Evolutionary conservation across 2,888 invertebrate species (phyloP).

Genomic region (Leucophora obtusa): DNA sequence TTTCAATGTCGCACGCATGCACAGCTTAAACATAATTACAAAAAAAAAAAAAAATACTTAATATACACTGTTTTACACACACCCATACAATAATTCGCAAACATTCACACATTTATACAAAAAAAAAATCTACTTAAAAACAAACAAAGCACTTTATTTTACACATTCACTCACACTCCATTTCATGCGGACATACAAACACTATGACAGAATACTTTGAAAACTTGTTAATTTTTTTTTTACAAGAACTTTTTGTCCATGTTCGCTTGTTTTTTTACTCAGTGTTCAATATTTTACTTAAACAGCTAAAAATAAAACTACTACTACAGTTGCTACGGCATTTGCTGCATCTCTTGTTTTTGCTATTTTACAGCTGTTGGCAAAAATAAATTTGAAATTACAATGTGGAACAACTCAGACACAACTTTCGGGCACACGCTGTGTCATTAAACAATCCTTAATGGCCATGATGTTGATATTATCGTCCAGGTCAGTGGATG

Average conservation of each 20-base stretch:
- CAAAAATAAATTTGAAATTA: constrained; percentile 45
- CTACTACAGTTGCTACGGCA: constrained; percentile 6
- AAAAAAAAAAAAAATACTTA: no score
- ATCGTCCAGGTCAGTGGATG: constrained; percentile 77
- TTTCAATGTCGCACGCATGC: constrained; percentile 35
- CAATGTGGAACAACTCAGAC: constrained; percentile 81
- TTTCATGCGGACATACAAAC: neutral
- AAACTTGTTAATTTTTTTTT: constrained; percentile 26
- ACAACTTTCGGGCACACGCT: constrained; percentile 92
- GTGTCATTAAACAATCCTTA: constrained; percentile 91
- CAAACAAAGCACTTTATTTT: neutral
- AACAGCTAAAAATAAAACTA: constrained; percentile 44
- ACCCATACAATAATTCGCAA: neutral
- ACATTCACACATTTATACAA: neutral
- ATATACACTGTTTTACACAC: constrained; percentile 23
- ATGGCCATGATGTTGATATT: constrained; percentile 90
- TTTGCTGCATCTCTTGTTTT: constrained; percentile 8
- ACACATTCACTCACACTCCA: neutral
- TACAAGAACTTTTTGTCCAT: constrained; percentile 10
- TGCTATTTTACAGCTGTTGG: constrained; percentile 31
- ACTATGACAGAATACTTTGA: constrained; percentile 29
- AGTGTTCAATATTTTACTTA: constrained; percentile 43
- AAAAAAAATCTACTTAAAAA: constrained; percentile 11
- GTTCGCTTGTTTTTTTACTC: constrained; percentile 4
- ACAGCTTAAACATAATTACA: constrained; percentile 15